These are phyloP conservation scores for Collichthys lucidus DNA, from an alignment of 2,113 vertebrate genomes.

Conservation along the genomic window DNA sequence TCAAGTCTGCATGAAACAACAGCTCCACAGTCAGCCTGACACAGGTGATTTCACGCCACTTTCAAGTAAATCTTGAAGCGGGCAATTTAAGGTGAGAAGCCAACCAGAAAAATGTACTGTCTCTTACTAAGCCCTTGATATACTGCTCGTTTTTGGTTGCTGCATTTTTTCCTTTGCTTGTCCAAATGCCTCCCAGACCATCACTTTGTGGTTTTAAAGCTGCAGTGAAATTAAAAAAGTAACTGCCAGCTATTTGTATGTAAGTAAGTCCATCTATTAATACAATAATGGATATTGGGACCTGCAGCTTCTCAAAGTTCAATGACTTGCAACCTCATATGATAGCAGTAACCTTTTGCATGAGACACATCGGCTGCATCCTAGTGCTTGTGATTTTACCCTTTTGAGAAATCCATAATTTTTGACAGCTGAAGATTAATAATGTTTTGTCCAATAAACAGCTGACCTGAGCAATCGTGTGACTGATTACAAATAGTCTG, in stretches of 20 bases:
- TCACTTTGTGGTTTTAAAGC: neutral
- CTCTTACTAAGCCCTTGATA: slow-evolving; percentile 5
- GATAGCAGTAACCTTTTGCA: slow-evolving; percentile 56
- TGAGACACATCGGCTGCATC: slow-evolving; percentile 43
- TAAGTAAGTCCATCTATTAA: neutral
- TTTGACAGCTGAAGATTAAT: slow-evolving; percentile 70
- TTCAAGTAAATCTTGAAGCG: slow-evolving; percentile 25
- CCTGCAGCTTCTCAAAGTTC: slow-evolving; percentile 10
- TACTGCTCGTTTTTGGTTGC: neutral
- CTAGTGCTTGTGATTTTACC: slow-evolving; percentile 37
- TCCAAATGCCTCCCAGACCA: neutral
- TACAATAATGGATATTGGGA: neutral
- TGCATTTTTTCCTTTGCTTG: slow-evolving; percentile 25
- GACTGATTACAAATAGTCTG: slow-evolving; percentile 71
- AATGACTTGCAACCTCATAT: slow-evolving; percentile 12
- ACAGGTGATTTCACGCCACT: slow-evolving; percentile 48
- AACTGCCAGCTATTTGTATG: neutral
- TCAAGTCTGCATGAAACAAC: slow-evolving; percentile 54
- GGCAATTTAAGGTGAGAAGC: slow-evolving; percentile 44
- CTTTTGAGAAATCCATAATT: slow-evolving; percentile 64
- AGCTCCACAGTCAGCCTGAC: slow-evolving; percentile 10
- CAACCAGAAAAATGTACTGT: slow-evolving; percentile 27
- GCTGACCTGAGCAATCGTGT: slow-evolving; percentile 62
- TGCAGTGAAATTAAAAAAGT: neutral
- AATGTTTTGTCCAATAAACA: slow-evolving; percentile 62